Conservation (phyloP, 2,888 invertebrate species). For the Shargacucullia verbasci region DNA sequence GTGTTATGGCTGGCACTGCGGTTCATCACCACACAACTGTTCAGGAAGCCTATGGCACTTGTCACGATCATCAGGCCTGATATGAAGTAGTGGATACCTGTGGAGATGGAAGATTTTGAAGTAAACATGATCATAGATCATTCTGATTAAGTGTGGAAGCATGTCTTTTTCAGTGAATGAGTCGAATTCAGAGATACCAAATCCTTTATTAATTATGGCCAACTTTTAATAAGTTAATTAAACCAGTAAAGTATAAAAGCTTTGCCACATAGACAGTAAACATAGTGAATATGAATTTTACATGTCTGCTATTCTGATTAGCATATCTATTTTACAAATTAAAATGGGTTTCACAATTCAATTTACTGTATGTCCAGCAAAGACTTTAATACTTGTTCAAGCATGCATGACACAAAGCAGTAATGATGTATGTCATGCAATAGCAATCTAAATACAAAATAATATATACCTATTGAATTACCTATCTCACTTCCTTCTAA, state of each 20-base stretch:
- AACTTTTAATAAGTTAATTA: too few relatives aligned
- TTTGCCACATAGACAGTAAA: too few relatives aligned
- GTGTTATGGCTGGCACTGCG: slow-evolving; percentile 68
- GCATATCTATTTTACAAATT: too few relatives aligned
- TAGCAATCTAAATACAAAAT: slow-evolving; percentile 30
- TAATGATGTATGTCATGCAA: slow-evolving; percentile 21
- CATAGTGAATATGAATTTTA: too few relatives aligned
- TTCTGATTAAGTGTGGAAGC: slow-evolving; percentile 30
- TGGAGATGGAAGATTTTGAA: slow-evolving; percentile 7
- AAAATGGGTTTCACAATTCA: too few relatives aligned
- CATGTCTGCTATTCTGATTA: too few relatives aligned
- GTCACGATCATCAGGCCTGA: slow-evolving; percentile 76
- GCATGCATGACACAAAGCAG: slow-evolving; percentile 9
- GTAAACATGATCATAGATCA: neutral
- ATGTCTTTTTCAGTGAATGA: neutral
- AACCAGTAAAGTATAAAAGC: too few relatives aligned
- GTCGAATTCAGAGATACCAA: too few relatives aligned
- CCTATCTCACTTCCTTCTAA: slow-evolving; percentile 73
- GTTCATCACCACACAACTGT: slow-evolving; percentile 78
- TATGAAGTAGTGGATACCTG: slow-evolving; percentile 82
- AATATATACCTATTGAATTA: slow-evolving; percentile 57
- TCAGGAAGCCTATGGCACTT: slow-evolving; percentile 79
- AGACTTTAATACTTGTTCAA: neutral
- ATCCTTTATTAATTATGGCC: too few relatives aligned
- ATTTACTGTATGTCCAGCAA: neutral